Base-by-base conservation (phyloP, 2,888 invertebrate genomes). In the Diachrysia chrysitis region DNA sequence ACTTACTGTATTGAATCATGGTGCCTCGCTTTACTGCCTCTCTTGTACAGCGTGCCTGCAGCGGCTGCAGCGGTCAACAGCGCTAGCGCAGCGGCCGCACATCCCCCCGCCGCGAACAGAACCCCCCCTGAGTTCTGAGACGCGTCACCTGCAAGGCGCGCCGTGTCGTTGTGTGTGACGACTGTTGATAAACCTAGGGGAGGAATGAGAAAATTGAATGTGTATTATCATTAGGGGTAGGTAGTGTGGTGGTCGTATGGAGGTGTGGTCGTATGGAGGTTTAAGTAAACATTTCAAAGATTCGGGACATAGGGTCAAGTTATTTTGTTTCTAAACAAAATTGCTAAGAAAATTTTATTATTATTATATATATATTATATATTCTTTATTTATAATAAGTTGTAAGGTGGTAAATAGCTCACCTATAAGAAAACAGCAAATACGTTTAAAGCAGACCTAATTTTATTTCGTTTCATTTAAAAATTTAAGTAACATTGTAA, bases 81-180 rank as follows among this genome's bases (percentile, higher is more conserved):
- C 21, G 96, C 96, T 58, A 97, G 93, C 59, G 97, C 96, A 16
- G 97, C 98, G 63, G 97, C 97, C 0, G 98, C 98, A 91, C 98
- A 98, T 46, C 97, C 98, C 0, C 98, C 97, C 0, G 98, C 98
- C 4, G 98, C 97, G 85, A 98, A 97, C 69, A 98, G 92, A 1
- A 97, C 97, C 0, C 97, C 97, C 23, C 97, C 96, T 17, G 97
- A 96, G 32, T 96, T 96, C 32, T 96, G 95, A 32, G 96, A 91
- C 1, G 96, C 96, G 72, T 97, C 97, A 5, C 97, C 97, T 54
- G 97, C 97, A 61, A 97, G 89, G 6, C 96, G 95, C n/a, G 97
- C 96, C 0, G 97, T 97, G 81, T 97, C 97, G 87, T 97, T 98
- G 85, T 96, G 96, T 59, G 97, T 95, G 51, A 96, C 96, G 73